Evolutionary conservation across 2,888 invertebrate genomes (phyloP), one percentile per base, ranked within the genome.

Genomic region (Isoperla grammatica): DNA sequence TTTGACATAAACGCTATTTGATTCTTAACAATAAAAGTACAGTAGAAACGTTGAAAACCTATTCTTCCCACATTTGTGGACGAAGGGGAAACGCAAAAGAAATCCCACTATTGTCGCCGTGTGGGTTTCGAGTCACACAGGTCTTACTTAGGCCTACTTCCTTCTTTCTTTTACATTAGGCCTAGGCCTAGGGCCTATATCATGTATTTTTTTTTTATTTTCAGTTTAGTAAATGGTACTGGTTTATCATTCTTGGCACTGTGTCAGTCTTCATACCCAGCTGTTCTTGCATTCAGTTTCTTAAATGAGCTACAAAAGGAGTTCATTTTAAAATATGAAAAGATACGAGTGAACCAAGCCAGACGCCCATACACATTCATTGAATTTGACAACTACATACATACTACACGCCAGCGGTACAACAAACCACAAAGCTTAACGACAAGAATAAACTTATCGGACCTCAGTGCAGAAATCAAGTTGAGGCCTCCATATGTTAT

Each of bases 351-450:
- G 9, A 69, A 68, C 54, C 66, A 68, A 50, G 71, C 71, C 13
- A 69, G 71, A 46, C 67, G 77, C 57, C 76, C 76, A 1, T 77
- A 76, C 66, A 69, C 72, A 45, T 73, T 76, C 60, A 75, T 76
- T 59, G 73, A 75, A 62, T 77, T 76, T 69, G 76, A 71, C 66
- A 70, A 66, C 60, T 65, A 67, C 22, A 71, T 71, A 19, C 71
- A 71, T 58, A 69, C 68, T 59, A 68, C 68, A 2, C 65, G 69
- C 35, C 70, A 70, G 56, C 58, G 69, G 19, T 71, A 70, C 60
- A 71, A 71, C 56, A 70, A 69, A 57, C 71, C 71, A 6, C 71
- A 70, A 56, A 69, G 67, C 40, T 59, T 71, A 17, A 67, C 69
- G 1, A 69, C 69, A 12, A 65, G 68, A 62, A 66, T 71, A n/a